These are phyloP conservation scores for Cyphomyrus plagiostoma DNA, from an alignment of 2,113 vertebrate species.

Conservation along the genomic window DNA sequence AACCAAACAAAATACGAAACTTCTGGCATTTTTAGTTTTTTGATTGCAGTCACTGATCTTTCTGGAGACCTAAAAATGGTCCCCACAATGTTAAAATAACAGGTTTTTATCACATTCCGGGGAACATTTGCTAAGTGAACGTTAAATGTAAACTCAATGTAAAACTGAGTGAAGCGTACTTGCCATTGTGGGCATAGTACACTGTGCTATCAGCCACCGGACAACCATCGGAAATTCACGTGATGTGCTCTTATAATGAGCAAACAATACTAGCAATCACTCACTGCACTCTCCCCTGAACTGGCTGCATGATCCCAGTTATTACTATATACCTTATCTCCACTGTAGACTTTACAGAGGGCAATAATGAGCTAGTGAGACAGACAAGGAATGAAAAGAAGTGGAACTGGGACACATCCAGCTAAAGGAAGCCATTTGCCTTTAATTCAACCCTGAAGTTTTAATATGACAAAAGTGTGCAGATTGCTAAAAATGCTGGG, in stretches of 20 bases:
- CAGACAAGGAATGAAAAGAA: background rate
- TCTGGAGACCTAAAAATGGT: too few species aligned
- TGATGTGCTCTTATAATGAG: background rate
- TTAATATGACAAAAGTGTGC: background rate
- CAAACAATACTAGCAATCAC: background rate
- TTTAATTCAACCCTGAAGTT: background rate
- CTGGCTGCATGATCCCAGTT: background rate
- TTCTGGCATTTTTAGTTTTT: too few species aligned
- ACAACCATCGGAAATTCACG: background rate
- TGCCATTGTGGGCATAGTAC: background rate
- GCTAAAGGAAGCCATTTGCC: background rate
- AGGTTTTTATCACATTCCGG: too few species aligned
- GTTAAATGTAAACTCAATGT: background rate
- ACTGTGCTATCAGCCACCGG: background rate
- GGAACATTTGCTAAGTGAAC: background rate
- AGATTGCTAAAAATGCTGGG: background rate
- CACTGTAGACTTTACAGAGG: background rate
- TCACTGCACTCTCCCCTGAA: background rate
- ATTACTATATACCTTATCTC: background rate
- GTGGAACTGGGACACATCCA: background rate
- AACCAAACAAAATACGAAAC: too few species aligned
- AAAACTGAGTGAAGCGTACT: background rate
- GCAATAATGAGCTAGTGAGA: background rate
- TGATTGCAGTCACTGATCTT: too few species aligned
- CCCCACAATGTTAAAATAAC: too few species aligned